Evolutionary conservation across 2,888 invertebrate genomes (phyloP), one percentile per base, ranked within the genome.

Genomic region (Sesia bembeciformis): DNA sequence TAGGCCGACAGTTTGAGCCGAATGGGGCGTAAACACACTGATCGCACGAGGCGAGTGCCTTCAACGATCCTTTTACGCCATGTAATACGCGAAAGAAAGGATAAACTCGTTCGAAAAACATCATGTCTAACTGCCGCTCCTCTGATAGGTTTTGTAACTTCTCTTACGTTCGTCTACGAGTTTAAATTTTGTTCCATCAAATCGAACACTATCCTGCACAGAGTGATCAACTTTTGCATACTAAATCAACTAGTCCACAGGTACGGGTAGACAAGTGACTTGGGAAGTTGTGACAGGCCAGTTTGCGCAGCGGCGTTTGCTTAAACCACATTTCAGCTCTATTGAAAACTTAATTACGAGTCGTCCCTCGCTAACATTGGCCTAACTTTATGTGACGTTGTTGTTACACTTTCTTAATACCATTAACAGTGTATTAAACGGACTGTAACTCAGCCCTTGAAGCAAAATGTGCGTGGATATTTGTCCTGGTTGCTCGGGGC

Each of bases 331-430:
- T 80, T 81, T 78, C 73, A 70, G 72, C 72, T 73, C 66, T 70
- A 74, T 76, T 74, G 74, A 74, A 83, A 86, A 83, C 76, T 80
- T 78, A 81, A 81, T 82, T 83, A 82, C 69, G 38, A 52, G 43
- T 54, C 63, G 57, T 58, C 64, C 57, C 57, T 56, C 57, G 60
- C 60, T 55, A 55, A 63, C 57, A 64, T 58, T 58, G 56, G 57
- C 52, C 57, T 63, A 64, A 70, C 66, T 71, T 64, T 56, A 59
- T 59, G 58, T 62, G 60, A 66, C 60, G 63, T 40, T 66, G 64
- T 61, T 66, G 65, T 72, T 70, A 65, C 62, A 61, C 74, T 76
- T 74, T 72, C 75, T 70, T 75, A 76, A 76, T 72, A 61, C 65
- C 61, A 73, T 79, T 74, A 74, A 60, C 60, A 56, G 59, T 58